phyloP scores from a whole-genome alignment of 23 tunicate genomes.

The Ascidia mentula region DNA sequence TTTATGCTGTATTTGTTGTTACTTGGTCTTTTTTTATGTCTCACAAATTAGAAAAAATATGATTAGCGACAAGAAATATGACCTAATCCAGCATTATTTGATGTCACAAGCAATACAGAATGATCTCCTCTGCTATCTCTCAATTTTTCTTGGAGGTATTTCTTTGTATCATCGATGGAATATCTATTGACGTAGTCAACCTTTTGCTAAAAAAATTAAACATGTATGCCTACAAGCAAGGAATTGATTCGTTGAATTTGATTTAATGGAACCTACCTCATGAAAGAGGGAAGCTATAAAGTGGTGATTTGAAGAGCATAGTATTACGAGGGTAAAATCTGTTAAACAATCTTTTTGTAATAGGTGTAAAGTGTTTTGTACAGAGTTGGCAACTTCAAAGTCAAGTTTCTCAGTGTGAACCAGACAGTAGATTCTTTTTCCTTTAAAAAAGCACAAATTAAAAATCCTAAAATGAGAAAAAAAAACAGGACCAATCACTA shows the following conservation, averaged over 20 bases:
- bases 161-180: conserved; percentile 17
- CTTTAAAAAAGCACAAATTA: no score
- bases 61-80: no score
- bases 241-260: background rate
- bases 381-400: conserved; percentile 44
- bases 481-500: no score
- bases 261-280: conserved; percentile 37
- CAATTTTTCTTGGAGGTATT: conserved; percentile 16
- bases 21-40: no score
- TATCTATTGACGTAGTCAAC: conserved; percentile 35
- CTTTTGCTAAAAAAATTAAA: conserved; percentile 17
- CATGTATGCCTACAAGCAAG: background rate
- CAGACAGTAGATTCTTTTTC: conserved; percentile 28
- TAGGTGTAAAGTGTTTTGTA: conserved; percentile 24
- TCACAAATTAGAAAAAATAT: no score
- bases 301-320: conserved; percentile 42
- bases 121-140: background rate
- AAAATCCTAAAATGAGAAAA: no score
- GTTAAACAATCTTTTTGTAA: conserved; percentile 9
- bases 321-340: conserved; percentile 48
- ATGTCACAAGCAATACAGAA: conserved; percentile 34
- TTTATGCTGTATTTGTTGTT: no score
- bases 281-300: conserved; percentile 43
- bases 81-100: conserved; percentile 65
- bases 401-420: conserved; percentile 57